Evolutionary conservation across 2,888 invertebrate species (phyloP), one percentile per base, ranked within the genome.

Genomic region (Mimachlamys varia): DNA sequence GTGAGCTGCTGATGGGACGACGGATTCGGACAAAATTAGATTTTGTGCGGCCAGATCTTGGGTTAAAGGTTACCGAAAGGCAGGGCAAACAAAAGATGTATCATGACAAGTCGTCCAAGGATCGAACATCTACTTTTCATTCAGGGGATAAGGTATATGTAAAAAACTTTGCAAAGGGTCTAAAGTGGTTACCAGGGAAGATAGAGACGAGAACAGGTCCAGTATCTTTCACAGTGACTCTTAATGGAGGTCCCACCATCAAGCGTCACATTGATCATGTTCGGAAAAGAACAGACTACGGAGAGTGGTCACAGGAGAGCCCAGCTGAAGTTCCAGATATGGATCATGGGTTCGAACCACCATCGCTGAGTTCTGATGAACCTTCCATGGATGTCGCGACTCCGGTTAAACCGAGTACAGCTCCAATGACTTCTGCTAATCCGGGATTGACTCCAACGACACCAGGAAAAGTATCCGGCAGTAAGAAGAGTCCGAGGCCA

Each of bases 41-140:
- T 50, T 50, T 50, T 50, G 50, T 50, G 15, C 50, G 50, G 50
- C 50, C 7, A 50, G 50, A 50, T 15, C 15, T 50, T 12, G 10
- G 50, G 50, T 15, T 7, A 50, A 50, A 50, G 15, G 50, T 50
- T 50, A 50, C 50, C 4, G n/a, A 88, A 7, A 92, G 88, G 55
- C 90, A 90, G 58, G 17, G 38, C 19, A 4, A 88, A 33, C 89
- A 89, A 87, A 87, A 90, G 38, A 49, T 27, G 50, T 44, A 89
- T 33, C 89, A 91, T 27, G 62, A 76, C 62, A 76, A 13, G 13
- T 4, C 10, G n/a, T 10, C 62, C 5, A 10, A 17, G 4, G 62
- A 76, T 27, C 10, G n/a, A 7, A n/a, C n/a, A n/a, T n/a, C n/a
- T n/a, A 13, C 5, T 7, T 76, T 76, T 27, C 5, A 3, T 10